phyloP scores from a whole-genome alignment of 2,797 vertebrate genomes.

The Poliocrania exsul region DNA sequence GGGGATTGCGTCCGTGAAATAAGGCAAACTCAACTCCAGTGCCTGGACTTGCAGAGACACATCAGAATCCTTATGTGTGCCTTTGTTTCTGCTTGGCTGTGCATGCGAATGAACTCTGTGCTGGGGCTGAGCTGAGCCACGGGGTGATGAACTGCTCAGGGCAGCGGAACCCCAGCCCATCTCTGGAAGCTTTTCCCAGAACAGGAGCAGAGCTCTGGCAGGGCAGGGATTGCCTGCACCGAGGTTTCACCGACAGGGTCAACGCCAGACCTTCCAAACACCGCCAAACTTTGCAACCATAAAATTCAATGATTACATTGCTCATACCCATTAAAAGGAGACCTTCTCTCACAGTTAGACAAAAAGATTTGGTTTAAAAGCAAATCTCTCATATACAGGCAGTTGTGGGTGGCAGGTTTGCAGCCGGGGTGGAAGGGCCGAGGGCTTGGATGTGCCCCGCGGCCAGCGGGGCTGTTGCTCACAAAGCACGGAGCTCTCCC shows the following conservation, averaged over 20 bases:
- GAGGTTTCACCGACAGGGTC: accelerated
- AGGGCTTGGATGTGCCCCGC: not conserved
- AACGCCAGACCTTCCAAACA: not conserved
- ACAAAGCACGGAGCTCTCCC: not conserved
- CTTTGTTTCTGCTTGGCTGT: not conserved
- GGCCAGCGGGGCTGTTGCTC: not conserved
- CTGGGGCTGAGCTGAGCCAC: not conserved
- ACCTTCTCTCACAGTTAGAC: accelerated
- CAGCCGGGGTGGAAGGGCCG: too few species aligned
- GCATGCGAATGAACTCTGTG: accelerated
- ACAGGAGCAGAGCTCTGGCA: not conserved
- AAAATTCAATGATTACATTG: accelerated
- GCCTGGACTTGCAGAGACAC: not conserved
- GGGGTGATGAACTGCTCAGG: not conserved
- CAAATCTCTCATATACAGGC: accelerated
- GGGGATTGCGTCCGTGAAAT: conserved; percentile 48
- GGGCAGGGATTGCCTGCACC: not conserved
- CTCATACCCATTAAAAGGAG: accelerated
- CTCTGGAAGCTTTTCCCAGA: not conserved
- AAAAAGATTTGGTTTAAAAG: not conserved
- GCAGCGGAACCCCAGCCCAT: accelerated
- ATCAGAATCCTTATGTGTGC: not conserved
- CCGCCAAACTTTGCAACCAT: accelerated
- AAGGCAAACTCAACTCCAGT: conserved; percentile 10
- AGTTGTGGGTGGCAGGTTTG: not conserved